These are phyloP conservation scores for Cephus nigrinus DNA, from an alignment of 2,888 invertebrate species.

Conservation along the genomic window DNA sequence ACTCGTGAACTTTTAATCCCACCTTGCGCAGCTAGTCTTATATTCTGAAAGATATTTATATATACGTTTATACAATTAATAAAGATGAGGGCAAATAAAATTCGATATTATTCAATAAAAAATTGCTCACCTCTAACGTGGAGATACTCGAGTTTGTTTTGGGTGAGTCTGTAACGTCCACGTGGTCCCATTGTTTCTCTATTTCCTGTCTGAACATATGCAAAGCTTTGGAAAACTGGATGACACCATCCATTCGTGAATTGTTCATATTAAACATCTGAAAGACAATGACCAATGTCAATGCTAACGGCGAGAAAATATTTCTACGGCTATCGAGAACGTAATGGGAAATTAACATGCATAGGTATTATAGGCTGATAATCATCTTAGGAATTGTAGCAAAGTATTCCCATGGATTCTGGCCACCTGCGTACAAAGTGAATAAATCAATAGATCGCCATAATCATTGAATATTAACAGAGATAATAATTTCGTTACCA, in stretches of 20 bases:
- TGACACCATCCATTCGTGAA: constrained; percentile 74
- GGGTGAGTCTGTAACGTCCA: constrained; percentile 51
- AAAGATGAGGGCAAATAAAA: constrained; percentile 26
- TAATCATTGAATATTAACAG: background rate
- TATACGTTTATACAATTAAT: constrained; percentile 68
- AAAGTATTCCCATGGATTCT: constrained; percentile 23
- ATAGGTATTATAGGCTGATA: constrained; percentile 11
- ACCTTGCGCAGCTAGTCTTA: constrained; percentile 53
- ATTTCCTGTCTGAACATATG: constrained; percentile 68
- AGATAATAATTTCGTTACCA: background rate
- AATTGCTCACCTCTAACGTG: constrained; percentile 42
- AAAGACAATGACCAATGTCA: constrained; percentile 43
- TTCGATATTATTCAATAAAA: background rate
- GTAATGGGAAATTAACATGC: constrained; percentile 1
- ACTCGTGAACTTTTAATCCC: constrained; percentile 56
- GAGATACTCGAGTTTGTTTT: constrained; percentile 57
- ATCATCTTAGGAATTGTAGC: constrained; percentile 24
- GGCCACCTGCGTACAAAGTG: constrained; percentile 29
- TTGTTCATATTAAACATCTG: constrained; percentile 79
- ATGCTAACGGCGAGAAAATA: background rate
- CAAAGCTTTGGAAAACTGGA: constrained; percentile 77
- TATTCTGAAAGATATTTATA: constrained; percentile 68
- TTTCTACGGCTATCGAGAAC: constrained; percentile 5
- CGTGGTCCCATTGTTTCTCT: constrained; percentile 66
- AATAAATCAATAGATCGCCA: constrained; percentile 2